These are phyloP conservation scores for Xiphophorus hellerii DNA, from an alignment of 2,113 vertebrate species.

Conservation along the genomic window DNA sequence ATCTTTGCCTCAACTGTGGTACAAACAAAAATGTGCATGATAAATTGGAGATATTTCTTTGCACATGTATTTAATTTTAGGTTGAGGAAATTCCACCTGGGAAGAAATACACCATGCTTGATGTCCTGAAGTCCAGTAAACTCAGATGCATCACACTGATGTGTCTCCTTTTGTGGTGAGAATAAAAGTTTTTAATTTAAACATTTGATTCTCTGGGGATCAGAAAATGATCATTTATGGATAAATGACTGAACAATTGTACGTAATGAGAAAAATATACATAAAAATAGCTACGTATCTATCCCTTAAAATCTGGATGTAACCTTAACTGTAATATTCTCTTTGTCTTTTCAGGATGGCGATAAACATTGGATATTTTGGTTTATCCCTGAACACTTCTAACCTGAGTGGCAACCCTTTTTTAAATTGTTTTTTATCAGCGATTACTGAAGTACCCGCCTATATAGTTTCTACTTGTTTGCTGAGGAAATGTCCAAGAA, in stretches of 20 bases:
- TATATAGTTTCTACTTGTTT: constrained; percentile 86
- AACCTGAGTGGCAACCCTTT: constrained; percentile 90
- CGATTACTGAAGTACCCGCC: constrained; percentile 87
- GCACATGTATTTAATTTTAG: neutral
- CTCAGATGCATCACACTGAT: constrained; percentile 87
- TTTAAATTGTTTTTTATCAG: constrained; percentile 90
- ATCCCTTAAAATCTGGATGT: neutral
- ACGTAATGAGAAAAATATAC: neutral
- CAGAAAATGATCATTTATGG: neutral
- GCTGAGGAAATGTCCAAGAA: constrained; percentile 81
- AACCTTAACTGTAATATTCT: neutral
- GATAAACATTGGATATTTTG: constrained; percentile 89
- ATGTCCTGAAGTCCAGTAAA: constrained; percentile 86
- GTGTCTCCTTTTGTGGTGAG: constrained; percentile 91
- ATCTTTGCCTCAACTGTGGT: neutral
- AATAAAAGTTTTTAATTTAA: constrained; percentile 4
- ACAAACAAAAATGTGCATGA: neutral
- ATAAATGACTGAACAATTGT: too few species aligned
- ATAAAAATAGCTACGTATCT: neutral
- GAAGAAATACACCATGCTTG: constrained; percentile 83
- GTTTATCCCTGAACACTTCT: constrained; percentile 92
- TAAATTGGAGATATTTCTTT: neutral
- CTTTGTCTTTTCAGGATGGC: constrained; percentile 69
- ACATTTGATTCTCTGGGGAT: too few species aligned
- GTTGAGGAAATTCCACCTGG: constrained; percentile 9